Conservation (phyloP, 2,797 vertebrate genomes). For the Huso huso region DNA sequence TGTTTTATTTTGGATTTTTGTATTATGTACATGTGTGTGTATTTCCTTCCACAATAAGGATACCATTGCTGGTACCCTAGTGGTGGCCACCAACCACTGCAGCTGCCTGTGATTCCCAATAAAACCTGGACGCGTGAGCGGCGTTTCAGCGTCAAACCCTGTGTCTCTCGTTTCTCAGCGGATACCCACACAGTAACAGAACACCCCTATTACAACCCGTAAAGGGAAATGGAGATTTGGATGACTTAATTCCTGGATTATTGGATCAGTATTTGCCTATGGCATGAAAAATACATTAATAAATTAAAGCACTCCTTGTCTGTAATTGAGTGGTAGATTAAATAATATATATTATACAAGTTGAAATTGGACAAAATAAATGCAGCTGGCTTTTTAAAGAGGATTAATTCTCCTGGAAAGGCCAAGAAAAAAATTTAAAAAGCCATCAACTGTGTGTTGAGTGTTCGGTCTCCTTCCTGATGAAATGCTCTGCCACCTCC, state of each 20-base stretch:
- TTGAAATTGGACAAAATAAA: not conserved
- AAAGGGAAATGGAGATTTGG: no score
- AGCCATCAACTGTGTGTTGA: not conserved
- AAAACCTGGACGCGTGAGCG: no score
- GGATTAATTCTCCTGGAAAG: not conserved
- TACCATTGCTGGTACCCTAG: no score
- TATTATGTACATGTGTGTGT: no score
- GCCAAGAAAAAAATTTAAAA: slow-evolving; percentile 3
- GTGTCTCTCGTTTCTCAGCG: no score
- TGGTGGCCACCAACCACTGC: no score
- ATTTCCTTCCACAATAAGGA: no score
- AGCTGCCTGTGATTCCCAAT: no score
- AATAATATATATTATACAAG: not conserved
- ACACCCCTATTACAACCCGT: no score
- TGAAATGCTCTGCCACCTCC: not conserved
- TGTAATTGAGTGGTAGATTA: not conserved
- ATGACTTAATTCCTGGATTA: not conserved
- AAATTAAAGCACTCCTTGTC: not conserved
- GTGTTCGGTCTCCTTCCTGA: not conserved
- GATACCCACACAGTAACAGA: no score
- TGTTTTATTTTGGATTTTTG: no score
- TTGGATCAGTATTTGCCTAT: slow-evolving; percentile 1
- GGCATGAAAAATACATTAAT: not conserved
- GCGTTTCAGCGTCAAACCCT: no score
- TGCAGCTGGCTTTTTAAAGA: slow-evolving; percentile 1